These are phyloP conservation scores for Columba livia DNA, from an alignment of 2,113 vertebrate species.

Conservation along the genomic window DNA sequence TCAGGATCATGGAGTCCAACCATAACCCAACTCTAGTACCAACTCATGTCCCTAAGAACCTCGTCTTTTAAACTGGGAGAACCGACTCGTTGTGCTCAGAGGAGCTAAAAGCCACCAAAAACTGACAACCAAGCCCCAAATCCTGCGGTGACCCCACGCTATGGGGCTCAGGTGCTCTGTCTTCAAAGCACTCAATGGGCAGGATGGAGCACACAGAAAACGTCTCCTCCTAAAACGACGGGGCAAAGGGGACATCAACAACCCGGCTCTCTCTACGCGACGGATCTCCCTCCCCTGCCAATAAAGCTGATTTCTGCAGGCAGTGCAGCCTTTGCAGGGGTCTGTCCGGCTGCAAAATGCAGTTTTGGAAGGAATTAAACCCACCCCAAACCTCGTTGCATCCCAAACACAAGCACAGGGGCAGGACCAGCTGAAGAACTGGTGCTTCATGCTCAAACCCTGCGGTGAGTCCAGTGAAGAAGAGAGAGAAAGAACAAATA, in stretches of 20 bases:
- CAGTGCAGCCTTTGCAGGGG: background rate
- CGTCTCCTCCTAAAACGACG: background rate
- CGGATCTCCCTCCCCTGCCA: background rate
- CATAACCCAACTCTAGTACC: too few relatives aligned
- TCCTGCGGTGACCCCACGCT: accelerated
- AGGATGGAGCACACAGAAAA: background rate
- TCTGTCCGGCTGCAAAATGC: background rate
- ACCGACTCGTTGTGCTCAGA: background rate
- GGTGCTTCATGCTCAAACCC: background rate
- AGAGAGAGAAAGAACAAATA: background rate
- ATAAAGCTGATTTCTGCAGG: background rate
- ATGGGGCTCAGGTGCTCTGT: background rate
- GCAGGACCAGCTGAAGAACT: background rate
- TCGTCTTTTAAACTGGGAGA: too few relatives aligned
- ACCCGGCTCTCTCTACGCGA: accelerated
- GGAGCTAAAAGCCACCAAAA: background rate
- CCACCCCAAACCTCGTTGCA: background rate
- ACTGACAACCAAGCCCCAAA: background rate
- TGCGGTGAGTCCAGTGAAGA: background rate
- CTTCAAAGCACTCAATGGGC: background rate
- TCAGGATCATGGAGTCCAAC: too few relatives aligned
- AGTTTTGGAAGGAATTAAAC: background rate
- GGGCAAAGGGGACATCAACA: background rate
- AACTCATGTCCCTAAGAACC: too few relatives aligned
- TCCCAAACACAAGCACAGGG: background rate